Evolutionary conservation across 2,797 vertebrate species (phyloP), one percentile per base, ranked within the genome.

Genomic region (Cossypha dichroa): DNA sequence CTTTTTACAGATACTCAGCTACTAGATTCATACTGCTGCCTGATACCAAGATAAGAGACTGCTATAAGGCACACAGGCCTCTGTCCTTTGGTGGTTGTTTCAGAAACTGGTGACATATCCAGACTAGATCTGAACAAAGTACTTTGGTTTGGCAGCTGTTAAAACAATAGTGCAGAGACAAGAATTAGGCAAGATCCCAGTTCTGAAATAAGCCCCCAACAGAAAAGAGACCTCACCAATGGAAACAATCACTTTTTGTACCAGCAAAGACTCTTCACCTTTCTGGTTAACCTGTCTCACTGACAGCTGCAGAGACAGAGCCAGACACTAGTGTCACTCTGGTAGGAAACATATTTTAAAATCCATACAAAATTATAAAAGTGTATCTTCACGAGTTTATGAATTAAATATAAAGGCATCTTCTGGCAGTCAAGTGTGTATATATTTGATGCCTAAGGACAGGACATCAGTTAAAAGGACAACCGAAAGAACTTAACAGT

Each of bases 331-430:
- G 56, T 33, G 91, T 72, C 92, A 83, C 60, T 75, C 75, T 36
- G 69, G 72, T 66, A 85, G 76, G 48, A 59, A 72, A 72, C 4
- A 2, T 56, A 74, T 73, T 91, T 91, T 83, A 69, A 90, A 88
- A 91, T 81, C 45, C 69, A 73, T 80, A 94, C 17, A 81, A 79
- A 85, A 83, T 88, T 73, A 84, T 51, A 56, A 55, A 91, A 94
- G 58, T 69, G 22, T 91, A 91, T 81, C 34, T 84, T 93, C 36
- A 76, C 1, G 3, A 88, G 66, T 94, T 95, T 63, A 95, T 93
- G 76, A 94, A 94, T 96, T 93, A 88, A 93, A 90, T 94, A 94
- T 73, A 85, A 96, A 97, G 96, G 91, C 95, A 96, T 79, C 74
- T 96, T 60, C 59, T 93, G 94, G 94, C 82, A 96, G 79, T 84